Conservation (phyloP, 2,888 invertebrate species). For the Bellardia pandia region DNA sequence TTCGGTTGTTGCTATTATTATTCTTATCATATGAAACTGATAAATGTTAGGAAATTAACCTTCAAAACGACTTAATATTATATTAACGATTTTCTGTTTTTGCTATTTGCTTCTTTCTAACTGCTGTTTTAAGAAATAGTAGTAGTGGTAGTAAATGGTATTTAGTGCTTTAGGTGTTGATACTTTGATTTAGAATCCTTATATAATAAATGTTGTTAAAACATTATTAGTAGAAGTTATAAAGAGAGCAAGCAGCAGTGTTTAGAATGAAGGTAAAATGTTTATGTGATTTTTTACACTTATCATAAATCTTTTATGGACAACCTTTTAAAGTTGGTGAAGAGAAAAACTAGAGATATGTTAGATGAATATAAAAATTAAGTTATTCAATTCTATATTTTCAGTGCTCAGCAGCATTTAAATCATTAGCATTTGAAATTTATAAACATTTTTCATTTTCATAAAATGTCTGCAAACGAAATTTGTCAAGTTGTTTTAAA, state of each 20-base stretch:
- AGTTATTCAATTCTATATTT: too few species aligned
- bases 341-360: not conserved
- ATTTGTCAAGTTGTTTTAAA: too few species aligned
- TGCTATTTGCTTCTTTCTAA: not conserved
- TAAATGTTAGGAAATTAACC: constrained; percentile 70
- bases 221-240: not conserved
- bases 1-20: not conserved
- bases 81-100: constrained; percentile 43
- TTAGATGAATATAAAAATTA: too few species aligned
- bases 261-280: not conserved
- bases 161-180: constrained; percentile 29
- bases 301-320: constrained; percentile 33
- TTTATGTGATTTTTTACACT: not conserved
- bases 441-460: too few species aligned
- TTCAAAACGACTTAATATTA: constrained; percentile 58
- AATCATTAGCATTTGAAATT: too few species aligned
- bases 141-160: not conserved
- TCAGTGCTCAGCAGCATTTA: too few species aligned
- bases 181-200: not conserved
- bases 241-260: not conserved
- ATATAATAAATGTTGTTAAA: not conserved
- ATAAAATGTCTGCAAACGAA: too few species aligned
- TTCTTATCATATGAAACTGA: constrained; percentile 45
- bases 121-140: not conserved
- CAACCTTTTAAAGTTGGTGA: not conserved